Conservation (phyloP, 1,140 invertebrate species). For the Eurosta solidaginis region DNA sequence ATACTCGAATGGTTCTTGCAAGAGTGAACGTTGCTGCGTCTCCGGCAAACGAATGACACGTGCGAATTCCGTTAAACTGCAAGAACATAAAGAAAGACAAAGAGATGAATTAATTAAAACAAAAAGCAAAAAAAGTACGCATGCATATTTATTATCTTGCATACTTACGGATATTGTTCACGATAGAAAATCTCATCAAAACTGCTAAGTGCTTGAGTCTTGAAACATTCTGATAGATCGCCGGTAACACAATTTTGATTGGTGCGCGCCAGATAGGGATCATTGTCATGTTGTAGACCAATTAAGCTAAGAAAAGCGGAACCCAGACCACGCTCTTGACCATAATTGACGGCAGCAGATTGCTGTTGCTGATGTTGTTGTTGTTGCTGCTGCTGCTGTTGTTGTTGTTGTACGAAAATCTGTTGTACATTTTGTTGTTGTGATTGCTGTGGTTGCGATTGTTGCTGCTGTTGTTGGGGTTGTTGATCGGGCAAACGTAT, state of each 20-base stretch:
- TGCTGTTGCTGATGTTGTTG: constrained; percentile 40
- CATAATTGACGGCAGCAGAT: constrained; percentile 34
- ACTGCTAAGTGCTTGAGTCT: constrained; percentile 72
- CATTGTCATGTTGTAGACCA: constrained; percentile 71
- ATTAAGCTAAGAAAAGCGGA: constrained; percentile 72
- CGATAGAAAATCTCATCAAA: constrained; percentile 77
- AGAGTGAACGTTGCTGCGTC: constrained; percentile 66
- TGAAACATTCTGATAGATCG: constrained; percentile 80
- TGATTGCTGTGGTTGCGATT: not conserved
- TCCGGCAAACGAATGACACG: constrained; percentile 70
- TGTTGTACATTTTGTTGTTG: constrained; percentile 46
- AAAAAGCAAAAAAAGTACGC: not conserved
- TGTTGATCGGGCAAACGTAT: constrained; percentile 65
- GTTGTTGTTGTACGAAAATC: constrained; percentile 48
- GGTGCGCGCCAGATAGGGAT: constrained; percentile 74
- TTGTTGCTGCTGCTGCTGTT: constrained; percentile 42
- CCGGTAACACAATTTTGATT: constrained; percentile 74
- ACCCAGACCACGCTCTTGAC: constrained; percentile 46
- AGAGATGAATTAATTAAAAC: not conserved
- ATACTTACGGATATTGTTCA: constrained; percentile 64
- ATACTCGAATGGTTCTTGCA: constrained; percentile 71
- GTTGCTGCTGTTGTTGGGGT: constrained; percentile 42
- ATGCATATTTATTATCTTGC: not conserved
- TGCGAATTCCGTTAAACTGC: constrained; percentile 71
- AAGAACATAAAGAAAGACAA: constrained; percentile 31